Evolutionary conservation across 2,888 invertebrate species (phyloP).

Genomic region (Apamea monoglypha): DNA sequence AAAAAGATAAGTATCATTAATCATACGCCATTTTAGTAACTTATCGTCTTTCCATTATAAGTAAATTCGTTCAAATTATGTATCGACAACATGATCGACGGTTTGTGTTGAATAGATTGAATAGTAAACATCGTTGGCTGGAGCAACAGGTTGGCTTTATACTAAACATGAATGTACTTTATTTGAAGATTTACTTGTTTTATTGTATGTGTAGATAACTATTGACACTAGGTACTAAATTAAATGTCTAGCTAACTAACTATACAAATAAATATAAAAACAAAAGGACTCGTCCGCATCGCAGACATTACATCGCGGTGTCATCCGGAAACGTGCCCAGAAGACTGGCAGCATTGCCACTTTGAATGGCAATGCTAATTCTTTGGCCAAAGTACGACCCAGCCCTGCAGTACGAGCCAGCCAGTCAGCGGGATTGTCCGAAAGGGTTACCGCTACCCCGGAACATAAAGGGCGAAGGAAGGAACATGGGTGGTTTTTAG

Average conservation of each 20-base stretch:
- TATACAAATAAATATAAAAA: background rate
- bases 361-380: too few species aligned
- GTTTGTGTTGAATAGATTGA: slow-evolving; percentile 41
- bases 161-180: slow-evolving; percentile 10
- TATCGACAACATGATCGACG: slow-evolving; percentile 31
- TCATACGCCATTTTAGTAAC: slow-evolving; percentile 13
- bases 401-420: too few species aligned
- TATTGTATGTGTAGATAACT: background rate
- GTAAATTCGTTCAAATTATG: slow-evolving; percentile 32
- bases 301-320: too few species aligned
- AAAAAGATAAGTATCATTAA: slow-evolving; percentile 21
- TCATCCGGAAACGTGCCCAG: too few species aligned
- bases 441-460: too few species aligned
- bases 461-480: too few species aligned
- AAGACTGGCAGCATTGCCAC: too few species aligned
- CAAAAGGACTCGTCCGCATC: too few species aligned
- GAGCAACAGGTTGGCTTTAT: slow-evolving; percentile 34
- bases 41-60: slow-evolving; percentile 7
- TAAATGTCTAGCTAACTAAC: background rate
- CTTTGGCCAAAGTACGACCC: too few species aligned
- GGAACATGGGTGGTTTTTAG: too few species aligned
- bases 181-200: background rate
- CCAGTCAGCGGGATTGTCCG: too few species aligned
- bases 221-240: background rate
- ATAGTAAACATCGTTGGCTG: slow-evolving; percentile 30